Base-by-base conservation (phyloP, 2,797 vertebrate species). In the Xenops minutus region DNA sequence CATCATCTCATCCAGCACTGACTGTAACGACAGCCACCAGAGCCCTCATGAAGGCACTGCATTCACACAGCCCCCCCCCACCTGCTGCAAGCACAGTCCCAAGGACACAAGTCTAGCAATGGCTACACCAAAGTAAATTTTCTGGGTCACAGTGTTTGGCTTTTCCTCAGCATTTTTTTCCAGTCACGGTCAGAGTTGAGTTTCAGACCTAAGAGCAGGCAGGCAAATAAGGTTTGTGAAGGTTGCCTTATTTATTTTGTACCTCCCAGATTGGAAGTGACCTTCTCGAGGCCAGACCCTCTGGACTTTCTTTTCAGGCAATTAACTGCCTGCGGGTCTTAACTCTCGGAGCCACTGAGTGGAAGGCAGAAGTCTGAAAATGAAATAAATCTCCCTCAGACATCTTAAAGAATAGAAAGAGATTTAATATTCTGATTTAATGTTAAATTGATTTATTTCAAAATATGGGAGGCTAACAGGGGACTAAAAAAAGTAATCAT, bases 1-100 rank as follows among this genome's bases (percentile, higher is more conserved):
- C 99, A 99, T 99, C 99, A 99, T 99, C 97, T 99, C 99, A 59
- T 99, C 99, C 55, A 99, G 98, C 58, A 99, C 98, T 2, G 99
- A 98, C 99, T 99, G 96, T 91, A 97, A 98, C 29, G 85, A 96
- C 51, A 96, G 92, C 41, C 87, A 51, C 37, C 21, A 74, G 30
- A 71, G 76, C 39, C 54, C 71, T 7, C 15, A 0, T 84, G 72
- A 89, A 18, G 78, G 61, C 30, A 24, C n/a, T 5, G 62, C 56
- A 18, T 56, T 24, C 61, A 14, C n/a, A 22, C 8, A n/a, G 22
- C 23, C 36, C 49, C 39, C 19, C 1, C 1, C 43, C 58, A 26
- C 36, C 36, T 18, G 62, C 81, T 39, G 73, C 83, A 41, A 43
- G 58, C 1, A 1, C 76, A 56, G 88, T 26, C 80, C 49, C 14